Evolutionary conservation across 2,113 vertebrate genomes (phyloP).

Genomic region (Mormoops blainvillei): DNA sequence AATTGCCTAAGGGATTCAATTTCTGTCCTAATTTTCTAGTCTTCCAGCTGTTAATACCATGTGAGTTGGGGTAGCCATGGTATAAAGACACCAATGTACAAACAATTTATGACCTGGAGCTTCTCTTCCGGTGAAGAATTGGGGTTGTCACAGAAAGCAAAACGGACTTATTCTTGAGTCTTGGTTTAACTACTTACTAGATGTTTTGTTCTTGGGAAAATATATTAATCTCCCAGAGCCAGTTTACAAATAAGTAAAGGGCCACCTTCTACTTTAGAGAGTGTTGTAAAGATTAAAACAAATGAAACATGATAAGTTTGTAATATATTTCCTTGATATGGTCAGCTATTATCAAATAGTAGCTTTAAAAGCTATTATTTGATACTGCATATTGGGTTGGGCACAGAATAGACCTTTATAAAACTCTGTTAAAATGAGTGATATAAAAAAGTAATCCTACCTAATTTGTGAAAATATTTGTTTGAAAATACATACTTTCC

Average conservation of each 20-base stretch:
- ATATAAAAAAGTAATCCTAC: background rate
- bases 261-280: background rate
- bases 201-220: background rate
- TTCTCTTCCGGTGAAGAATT: background rate
- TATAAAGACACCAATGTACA: background rate
- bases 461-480: constrained; percentile 14
- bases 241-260: background rate
- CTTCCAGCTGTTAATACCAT: background rate
- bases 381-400: background rate
- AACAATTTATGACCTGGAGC: background rate
- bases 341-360: background rate
- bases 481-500: background rate
- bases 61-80: background rate
- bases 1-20: background rate
- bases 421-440: background rate
- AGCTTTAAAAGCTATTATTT: background rate
- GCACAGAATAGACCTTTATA: background rate
- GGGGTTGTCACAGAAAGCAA: background rate
- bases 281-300: background rate
- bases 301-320: background rate
- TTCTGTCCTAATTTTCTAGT: background rate
- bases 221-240: background rate
- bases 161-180: background rate
- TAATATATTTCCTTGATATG: background rate
- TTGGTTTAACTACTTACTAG: background rate